These are phyloP conservation scores for Misgurnus mizolepis DNA, from an alignment of 2,113 vertebrate species.

Conservation along the genomic window DNA sequence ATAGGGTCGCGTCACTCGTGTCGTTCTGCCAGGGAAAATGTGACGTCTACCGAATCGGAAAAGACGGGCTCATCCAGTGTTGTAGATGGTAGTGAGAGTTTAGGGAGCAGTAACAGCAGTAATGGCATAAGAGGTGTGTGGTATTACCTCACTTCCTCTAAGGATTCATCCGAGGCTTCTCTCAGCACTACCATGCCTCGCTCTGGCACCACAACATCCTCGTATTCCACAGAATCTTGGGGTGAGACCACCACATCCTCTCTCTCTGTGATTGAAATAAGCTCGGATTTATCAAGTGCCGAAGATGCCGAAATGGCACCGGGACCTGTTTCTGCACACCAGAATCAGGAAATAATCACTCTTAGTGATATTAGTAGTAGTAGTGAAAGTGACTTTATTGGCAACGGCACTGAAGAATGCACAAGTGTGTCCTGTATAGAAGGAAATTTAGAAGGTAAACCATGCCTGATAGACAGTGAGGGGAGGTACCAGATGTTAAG, in stretches of 20 bases:
- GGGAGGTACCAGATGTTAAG: neutral
- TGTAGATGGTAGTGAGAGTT: constrained; percentile 1
- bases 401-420: neutral
- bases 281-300: constrained; percentile 35
- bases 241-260: constrained; percentile 13
- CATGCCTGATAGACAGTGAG: neutral
- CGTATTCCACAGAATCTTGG: constrained; percentile 9
- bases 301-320: constrained; percentile 1
- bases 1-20: neutral
- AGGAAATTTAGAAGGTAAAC: neutral
- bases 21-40: neutral
- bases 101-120: constrained; percentile 36
- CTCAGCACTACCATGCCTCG: constrained; percentile 41
- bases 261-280: constrained; percentile 20
- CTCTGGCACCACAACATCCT: constrained; percentile 12
- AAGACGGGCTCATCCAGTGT: neutral
- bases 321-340: neutral
- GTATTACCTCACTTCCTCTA: constrained; percentile 54
- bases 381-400: constrained; percentile 34
- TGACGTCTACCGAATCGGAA: constrained; percentile 1
- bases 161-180: constrained; percentile 35
- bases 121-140: constrained; percentile 56
- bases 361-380: constrained; percentile 27
- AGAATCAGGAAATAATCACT: neutral
- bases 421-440: neutral